A percentile compares a stretch with the other conserved stretches of the same genome.
These are phyloP conservation scores for Myotis vivesi DNA, from an alignment of 2,797 vertebrate species.

Conservation along the genomic window DNA sequence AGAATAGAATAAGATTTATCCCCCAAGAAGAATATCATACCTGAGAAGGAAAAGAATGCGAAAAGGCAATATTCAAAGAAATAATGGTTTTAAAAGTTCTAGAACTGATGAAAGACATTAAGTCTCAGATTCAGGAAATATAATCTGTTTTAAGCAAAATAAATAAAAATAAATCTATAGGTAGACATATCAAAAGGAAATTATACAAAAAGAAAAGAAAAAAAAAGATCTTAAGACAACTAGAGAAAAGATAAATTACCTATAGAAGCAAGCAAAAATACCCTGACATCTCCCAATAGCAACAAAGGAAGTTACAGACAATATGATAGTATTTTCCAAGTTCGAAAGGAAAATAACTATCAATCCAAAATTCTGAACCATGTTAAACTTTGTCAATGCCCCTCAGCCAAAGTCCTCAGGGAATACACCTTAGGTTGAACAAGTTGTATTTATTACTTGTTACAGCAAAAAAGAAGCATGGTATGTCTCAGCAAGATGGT, in stretches of 20 bases:
- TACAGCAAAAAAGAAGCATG: not conserved
- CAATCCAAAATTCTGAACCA: not conserved
- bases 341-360: not conserved
- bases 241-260: not conserved
- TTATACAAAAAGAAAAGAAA: not conserved
- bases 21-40: not conserved
- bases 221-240: not conserved
- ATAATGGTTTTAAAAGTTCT: constrained; percentile 1
- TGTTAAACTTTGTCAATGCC: not conserved
- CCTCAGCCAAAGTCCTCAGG: not conserved
- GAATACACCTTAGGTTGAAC: not conserved
- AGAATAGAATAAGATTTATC: not conserved
- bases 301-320: not conserved
- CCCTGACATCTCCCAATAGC: not conserved
- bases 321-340: not conserved
- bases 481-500: not conserved
- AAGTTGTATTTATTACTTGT: not conserved
- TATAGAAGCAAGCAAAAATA: not conserved
- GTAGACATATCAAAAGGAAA: not conserved
- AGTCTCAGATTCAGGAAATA: not conserved
- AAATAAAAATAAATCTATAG: not conserved
- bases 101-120: not conserved
- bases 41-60: not conserved
- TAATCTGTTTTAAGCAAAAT: constrained; percentile 26
- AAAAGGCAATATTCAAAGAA: not conserved